Percentiles rank a stretch among this genome's conserved stretches.
These are phyloP conservation scores for Pelagia noctiluca DNA, from an alignment of 30 jellyfish, hydroid and myxozoan species.

Conservation along the genomic window DNA sequence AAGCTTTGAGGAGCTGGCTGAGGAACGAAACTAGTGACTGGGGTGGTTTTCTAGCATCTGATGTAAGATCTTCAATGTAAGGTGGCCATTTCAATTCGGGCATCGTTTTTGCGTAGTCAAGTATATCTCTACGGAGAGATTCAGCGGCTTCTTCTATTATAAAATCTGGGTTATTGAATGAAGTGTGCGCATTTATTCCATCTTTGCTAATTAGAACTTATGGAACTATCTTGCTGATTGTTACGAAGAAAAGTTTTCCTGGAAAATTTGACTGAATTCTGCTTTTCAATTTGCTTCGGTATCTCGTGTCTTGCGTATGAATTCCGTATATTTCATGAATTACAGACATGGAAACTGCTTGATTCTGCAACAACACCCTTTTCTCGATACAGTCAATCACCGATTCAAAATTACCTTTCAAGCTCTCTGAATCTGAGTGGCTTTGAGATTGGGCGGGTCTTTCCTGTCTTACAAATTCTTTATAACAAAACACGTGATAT, in stretches of 20 bases:
- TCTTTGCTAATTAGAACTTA: slow-evolving; percentile 1
- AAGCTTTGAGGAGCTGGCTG: not conserved
- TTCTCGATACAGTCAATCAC: slow-evolving; percentile 17
- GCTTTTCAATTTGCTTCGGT: slow-evolving; percentile 12
- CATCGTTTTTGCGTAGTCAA: not conserved
- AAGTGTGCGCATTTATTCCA: not conserved
- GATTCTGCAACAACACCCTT: slow-evolving; percentile 23
- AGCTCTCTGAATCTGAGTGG: not conserved
- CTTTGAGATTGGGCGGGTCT: slow-evolving; percentile 18
- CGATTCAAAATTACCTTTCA: slow-evolving; percentile 20
- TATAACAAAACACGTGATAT: slow-evolving; percentile 41
- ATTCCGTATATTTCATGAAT: slow-evolving; percentile 29
- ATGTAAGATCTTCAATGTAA: not conserved
- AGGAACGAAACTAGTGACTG: not conserved
- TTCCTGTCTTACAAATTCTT: slow-evolving; percentile 38
- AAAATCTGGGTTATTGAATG: slow-evolving; percentile 2
- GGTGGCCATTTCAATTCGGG: slow-evolving; percentile 43
- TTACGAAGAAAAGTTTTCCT: slow-evolving; percentile 13
- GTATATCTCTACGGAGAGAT: slow-evolving; percentile 21
- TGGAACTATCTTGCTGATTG: slow-evolving; percentile 14
- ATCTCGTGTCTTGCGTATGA: slow-evolving; percentile 24
- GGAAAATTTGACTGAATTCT: slow-evolving; percentile 21
- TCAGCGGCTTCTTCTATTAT: slow-evolving; percentile 20
- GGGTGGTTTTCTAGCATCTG: slow-evolving; percentile 51
- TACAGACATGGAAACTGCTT: slow-evolving; percentile 37